Percentiles rank a stretch among this genome's conserved stretches.
Evolutionary conservation across 2,888 invertebrate genomes (phyloP).

Genomic region (Tanytarsus gracilentus): DNA sequence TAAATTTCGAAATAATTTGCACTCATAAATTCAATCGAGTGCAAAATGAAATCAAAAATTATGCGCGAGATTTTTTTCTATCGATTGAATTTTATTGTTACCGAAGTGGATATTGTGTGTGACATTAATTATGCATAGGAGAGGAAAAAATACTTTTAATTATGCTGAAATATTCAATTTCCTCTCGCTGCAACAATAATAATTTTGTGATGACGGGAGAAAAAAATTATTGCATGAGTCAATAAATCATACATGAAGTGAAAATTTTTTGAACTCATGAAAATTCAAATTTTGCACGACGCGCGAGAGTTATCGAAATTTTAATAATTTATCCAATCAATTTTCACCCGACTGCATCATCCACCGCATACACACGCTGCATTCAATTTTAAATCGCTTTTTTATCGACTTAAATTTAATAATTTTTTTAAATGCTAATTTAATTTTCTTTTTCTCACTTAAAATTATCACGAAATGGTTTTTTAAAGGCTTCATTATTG

Average conservation of each 20-base stretch:
- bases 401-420: background rate
- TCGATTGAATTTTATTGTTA: no score
- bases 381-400: constrained; percentile 12
- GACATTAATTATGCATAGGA: no score
- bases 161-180: background rate
- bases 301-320: constrained; percentile 16
- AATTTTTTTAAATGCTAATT: background rate
- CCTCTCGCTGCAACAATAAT: no score
- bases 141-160: no score
- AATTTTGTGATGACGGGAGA: no score
- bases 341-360: background rate
- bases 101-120: no score
- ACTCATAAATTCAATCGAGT: no score
- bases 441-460: background rate
- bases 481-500: constrained; percentile 4
- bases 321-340: constrained; percentile 27
- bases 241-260: constrained; percentile 10
- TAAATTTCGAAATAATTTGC: no score
- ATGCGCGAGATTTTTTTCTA: no score
- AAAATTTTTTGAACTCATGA: background rate
- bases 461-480: background rate
- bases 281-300: no score
- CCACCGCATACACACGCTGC: background rate
- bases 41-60: no score
- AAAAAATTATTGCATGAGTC: no score